These are phyloP conservation scores for Heteromurus nitidus DNA, from an alignment of 2,888 invertebrate genomes.

Conservation along the genomic window DNA sequence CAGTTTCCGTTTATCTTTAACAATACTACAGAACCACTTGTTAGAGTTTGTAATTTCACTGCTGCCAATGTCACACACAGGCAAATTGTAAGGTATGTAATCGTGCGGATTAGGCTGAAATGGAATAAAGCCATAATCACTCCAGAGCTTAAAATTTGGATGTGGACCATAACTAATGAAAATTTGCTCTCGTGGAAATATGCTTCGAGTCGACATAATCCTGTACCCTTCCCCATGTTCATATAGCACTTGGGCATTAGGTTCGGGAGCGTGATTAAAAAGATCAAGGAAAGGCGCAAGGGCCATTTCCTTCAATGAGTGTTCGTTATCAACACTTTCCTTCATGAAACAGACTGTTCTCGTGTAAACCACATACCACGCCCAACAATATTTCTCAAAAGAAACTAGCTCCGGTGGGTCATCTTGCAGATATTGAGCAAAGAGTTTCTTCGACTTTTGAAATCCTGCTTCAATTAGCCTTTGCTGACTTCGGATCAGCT, in stretches of 20 bases:
- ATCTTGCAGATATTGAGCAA: background rate
- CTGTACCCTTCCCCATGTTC: constrained; percentile 77
- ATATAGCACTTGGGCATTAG: constrained; percentile 75
- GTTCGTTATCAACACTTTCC: background rate
- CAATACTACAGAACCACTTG: constrained; percentile 22
- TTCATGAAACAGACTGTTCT: constrained; percentile 65
- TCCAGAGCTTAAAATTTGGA: constrained; percentile 85
- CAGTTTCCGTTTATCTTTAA: constrained; percentile 60
- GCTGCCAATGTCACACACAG: constrained; percentile 73
- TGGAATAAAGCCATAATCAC: constrained; percentile 90
- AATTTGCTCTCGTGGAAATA: constrained; percentile 83
- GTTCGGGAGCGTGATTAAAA: constrained; percentile 85
- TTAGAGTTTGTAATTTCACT: background rate
- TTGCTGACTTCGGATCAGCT: constrained; percentile 78
- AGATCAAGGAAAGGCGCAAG: constrained; percentile 92
- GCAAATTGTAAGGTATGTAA: constrained; percentile 80
- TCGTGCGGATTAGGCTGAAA: constrained; percentile 83
- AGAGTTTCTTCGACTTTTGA: constrained; percentile 43
- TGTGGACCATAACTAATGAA: constrained; percentile 93
- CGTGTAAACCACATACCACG: constrained; percentile 69
- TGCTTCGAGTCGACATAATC: constrained; percentile 78
- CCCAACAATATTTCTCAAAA: constrained; percentile 59
- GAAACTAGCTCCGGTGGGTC: background rate
- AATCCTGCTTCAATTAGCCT: constrained; percentile 77
- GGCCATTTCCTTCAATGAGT: constrained; percentile 77